phyloP scores from a whole-genome alignment of 2,797 vertebrate species.

The Centropyge bicolor region DNA sequence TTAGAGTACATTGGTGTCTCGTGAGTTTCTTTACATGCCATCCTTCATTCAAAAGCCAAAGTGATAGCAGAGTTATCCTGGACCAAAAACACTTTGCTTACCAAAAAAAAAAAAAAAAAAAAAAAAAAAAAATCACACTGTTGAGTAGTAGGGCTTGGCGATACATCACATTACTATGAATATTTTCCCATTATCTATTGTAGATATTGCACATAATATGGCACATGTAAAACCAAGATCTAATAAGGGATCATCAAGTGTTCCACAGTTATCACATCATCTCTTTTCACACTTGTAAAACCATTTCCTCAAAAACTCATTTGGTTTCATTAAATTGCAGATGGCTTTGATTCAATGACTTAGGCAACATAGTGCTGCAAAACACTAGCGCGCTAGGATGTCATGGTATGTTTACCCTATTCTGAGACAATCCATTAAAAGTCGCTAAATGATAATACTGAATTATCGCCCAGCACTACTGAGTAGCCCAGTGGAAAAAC shows the following conservation, averaged over 20 bases:
- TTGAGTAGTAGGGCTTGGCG: neutral
- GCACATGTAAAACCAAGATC: too few species aligned
- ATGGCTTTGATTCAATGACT: neutral
- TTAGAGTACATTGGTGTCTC: neutral
- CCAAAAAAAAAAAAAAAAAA: neutral
- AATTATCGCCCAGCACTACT: neutral
- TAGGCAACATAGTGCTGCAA: neutral
- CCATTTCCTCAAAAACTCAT: neutral
- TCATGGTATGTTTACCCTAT: neutral
- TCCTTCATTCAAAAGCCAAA: conserved; percentile 10
- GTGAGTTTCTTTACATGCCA: neutral
- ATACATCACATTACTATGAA: neutral
- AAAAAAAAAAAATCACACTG: neutral
- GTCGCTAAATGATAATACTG: neutral
- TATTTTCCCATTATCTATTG: neutral
- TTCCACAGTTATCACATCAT: neutral
- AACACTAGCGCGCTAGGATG: neutral
- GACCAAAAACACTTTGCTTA: neutral
- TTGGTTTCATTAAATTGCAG: neutral
- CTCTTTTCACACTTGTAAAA: neutral
- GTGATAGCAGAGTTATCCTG: neutral
- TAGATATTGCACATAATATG: neutral
- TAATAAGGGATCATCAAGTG: neutral
- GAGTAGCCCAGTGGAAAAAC: neutral
- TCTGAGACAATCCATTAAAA: neutral